These are phyloP conservation scores for Valencia hispanica DNA, from an alignment of 2,797 vertebrate genomes.

Conservation along the genomic window DNA sequence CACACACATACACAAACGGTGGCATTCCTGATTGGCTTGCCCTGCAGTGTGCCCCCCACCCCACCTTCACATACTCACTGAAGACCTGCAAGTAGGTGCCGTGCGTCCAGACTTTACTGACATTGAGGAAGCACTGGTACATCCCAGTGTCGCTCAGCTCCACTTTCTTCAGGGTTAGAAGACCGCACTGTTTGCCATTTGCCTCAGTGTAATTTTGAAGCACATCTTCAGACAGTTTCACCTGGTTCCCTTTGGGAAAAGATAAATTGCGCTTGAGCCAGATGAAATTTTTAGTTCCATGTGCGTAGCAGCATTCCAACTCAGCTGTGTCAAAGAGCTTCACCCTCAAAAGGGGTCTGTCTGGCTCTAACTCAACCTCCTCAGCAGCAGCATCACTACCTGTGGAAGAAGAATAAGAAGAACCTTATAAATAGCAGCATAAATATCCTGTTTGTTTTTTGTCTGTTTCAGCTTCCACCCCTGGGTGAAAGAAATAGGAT, in stretches of 20 bases:
- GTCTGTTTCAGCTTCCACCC: background rate
- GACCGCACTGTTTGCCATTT: background rate
- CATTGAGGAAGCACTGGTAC: constrained; percentile 61
- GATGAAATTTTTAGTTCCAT: rapidly evolving
- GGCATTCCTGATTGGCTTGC: constrained; percentile 3
- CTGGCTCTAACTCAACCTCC: constrained; percentile 10
- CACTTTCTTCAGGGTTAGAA: background rate
- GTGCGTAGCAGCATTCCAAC: constrained; percentile 65
- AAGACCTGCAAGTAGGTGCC: constrained; percentile 81
- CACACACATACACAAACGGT: background rate
- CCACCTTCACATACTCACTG: constrained; percentile 62
- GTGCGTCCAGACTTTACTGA: rapidly evolving
- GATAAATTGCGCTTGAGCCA: constrained; percentile 40
- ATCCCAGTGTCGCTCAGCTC: constrained; percentile 51
- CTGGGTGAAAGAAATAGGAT: background rate
- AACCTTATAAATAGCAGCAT: no score
- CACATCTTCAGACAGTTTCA: background rate
- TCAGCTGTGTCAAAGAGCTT: rapidly evolving
- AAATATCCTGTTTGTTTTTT: background rate
- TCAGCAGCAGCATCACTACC: constrained; percentile 18
- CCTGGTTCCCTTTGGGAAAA: rapidly evolving
- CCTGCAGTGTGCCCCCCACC: background rate
- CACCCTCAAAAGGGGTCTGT: constrained; percentile 48
- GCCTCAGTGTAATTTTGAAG: no score
- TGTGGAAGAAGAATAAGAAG: constrained; percentile 36